A percentile compares a stretch with the other conserved stretches of the same genome.
phyloP scores from a whole-genome alignment of 2,113 vertebrate genomes.

The Pithys albifrons region DNA sequence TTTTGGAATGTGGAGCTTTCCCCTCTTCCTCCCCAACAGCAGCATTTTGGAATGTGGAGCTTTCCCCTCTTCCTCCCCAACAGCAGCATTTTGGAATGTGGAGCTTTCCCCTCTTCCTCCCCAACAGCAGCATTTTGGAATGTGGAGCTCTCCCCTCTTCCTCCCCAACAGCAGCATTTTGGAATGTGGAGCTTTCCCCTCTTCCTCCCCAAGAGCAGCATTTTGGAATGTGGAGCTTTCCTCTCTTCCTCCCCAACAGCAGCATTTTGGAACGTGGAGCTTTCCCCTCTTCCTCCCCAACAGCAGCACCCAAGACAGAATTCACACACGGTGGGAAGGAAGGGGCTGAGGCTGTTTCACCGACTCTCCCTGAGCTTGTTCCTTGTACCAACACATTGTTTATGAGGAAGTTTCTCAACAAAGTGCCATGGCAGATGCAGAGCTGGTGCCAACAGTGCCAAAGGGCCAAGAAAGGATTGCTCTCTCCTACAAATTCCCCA shows the following conservation, averaged over 20 bases:
- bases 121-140: too few relatives aligned
- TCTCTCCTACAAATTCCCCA: not conserved
- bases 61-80: not conserved
- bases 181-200: too few relatives aligned
- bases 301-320: not conserved
- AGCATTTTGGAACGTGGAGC: too few relatives aligned
- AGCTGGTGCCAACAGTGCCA: not conserved
- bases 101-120: too few relatives aligned
- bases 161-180: too few relatives aligned
- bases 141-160: too few relatives aligned
- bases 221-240: too few relatives aligned
- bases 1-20: not conserved
- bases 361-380: not conserved
- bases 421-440: not conserved
- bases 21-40: not conserved
- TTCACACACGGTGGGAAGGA: not conserved
- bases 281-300: too few relatives aligned
- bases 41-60: not conserved
- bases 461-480: accelerated
- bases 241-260: too few relatives aligned
- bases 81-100: too few relatives aligned
- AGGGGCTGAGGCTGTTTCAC: not conserved
- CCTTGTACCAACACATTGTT: not conserved
- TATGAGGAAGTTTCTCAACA: not conserved
- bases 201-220: too few relatives aligned